A percentile compares a stretch with the other conserved stretches of the same genome.
These are phyloP conservation scores for Myathropa florea DNA, from an alignment of 2,888 invertebrate species.

Conservation along the genomic window DNA sequence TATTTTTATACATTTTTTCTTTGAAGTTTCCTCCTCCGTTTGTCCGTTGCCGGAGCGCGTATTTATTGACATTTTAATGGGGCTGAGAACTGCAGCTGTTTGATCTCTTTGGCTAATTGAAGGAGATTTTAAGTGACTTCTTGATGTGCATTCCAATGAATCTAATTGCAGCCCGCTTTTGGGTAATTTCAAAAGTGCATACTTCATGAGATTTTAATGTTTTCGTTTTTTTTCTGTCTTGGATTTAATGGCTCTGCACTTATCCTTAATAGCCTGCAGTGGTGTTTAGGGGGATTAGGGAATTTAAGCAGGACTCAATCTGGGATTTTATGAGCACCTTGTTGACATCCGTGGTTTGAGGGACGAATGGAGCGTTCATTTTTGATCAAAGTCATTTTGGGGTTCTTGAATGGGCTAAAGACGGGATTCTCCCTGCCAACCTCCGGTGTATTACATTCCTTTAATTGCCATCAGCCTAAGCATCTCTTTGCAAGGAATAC, in stretches of 20 bases:
- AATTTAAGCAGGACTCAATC: not conserved
- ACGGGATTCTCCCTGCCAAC: no score
- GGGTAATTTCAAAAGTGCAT: not conserved
- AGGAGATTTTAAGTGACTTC: not conserved
- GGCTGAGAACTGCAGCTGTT: conserved; percentile 42
- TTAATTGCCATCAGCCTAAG: no score
- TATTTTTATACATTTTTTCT: conserved; percentile 19
- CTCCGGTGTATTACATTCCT: no score
- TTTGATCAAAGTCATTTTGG: no score
- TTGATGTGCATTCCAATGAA: not conserved
- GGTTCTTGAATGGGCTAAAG: no score
- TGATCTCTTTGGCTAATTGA: conserved; percentile 2
- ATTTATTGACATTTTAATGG: conserved; percentile 63
- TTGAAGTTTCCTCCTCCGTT: not conserved
- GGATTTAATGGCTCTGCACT: not conserved
- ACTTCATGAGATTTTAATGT: not conserved
- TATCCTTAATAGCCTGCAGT: not conserved
- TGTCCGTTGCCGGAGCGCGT: not conserved
- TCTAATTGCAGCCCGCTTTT: not conserved
- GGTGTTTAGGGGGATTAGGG: not conserved
- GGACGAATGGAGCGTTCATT: no score
- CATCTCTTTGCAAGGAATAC: no score
- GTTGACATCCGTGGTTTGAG: no score
- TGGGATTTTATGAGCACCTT: no score
- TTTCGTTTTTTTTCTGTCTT: not conserved